phyloP scores from a whole-genome alignment of 2,888 invertebrate species.

The Tetrapedia diversipes region DNA sequence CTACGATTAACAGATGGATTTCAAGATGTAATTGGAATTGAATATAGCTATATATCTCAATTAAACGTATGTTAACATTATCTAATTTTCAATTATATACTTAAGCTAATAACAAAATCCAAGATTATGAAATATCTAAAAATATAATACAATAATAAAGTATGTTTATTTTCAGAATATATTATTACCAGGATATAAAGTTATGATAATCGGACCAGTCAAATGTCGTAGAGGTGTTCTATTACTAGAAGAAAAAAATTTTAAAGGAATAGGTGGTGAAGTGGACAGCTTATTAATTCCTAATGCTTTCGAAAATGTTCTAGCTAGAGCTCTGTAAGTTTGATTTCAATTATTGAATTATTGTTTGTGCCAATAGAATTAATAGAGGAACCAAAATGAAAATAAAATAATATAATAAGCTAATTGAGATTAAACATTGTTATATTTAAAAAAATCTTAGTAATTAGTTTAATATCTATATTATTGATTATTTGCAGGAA shows the following conservation, averaged over 20 bases:
- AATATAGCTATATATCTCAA: slow-evolving; percentile 86
- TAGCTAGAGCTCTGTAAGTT: slow-evolving; percentile 85
- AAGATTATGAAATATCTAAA: slow-evolving; percentile 71
- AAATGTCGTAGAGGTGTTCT: slow-evolving; percentile 88
- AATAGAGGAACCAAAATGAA: background rate
- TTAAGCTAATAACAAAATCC: background rate
- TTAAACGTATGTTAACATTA: slow-evolving; percentile 81
- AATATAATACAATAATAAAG: background rate
- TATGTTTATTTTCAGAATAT: slow-evolving; percentile 66
- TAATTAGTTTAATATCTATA: background rate
- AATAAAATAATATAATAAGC: background rate
- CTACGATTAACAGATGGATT: slow-evolving; percentile 90
- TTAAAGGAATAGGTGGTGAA: slow-evolving; percentile 89
- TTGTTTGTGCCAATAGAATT: no score
- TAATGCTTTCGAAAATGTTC: slow-evolving; percentile 86
- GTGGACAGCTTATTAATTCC: slow-evolving; percentile 86
- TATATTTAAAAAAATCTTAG: background rate
- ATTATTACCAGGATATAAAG: slow-evolving; percentile 85
- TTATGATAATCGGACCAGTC: slow-evolving; percentile 88
- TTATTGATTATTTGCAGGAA: slow-evolving; percentile 72
- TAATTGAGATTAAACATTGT: background rate
- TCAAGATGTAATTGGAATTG: slow-evolving; percentile 88
- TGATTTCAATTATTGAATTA: background rate
- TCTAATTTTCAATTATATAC: background rate
- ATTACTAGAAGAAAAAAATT: slow-evolving; percentile 85